Evolutionary conservation across 2,113 vertebrate genomes (phyloP).

Genomic region (Pandion haliaetus): DNA sequence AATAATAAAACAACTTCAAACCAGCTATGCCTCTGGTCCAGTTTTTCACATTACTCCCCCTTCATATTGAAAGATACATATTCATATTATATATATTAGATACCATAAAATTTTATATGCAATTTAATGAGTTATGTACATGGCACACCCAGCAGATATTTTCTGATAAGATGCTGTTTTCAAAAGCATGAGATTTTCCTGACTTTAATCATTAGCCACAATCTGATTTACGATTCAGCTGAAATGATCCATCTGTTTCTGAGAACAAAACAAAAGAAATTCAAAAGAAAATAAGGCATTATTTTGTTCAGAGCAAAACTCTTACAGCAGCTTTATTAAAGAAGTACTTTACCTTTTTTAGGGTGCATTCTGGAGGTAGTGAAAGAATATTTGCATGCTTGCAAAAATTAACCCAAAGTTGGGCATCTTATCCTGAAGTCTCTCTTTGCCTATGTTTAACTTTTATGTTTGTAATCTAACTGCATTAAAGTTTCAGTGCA

Average conservation of each 20-base stretch:
- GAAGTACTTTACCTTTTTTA: not conserved
- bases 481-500: not conserved
- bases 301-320: not conserved
- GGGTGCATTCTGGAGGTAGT: not conserved
- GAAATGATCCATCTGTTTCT: conserved; percentile 26
- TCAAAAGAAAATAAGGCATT: not conserved
- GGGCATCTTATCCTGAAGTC: not conserved
- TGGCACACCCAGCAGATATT: not conserved
- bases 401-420: not conserved
- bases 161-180: not conserved
- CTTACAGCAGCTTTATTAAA: not conserved
- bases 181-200: not conserved
- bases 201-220: not conserved
- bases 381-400: not conserved
- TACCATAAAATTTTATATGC: not conserved
- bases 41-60: not conserved
- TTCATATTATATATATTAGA: not conserved
- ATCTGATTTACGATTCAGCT: conserved; percentile 18
- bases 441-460: not conserved
- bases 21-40: not conserved
- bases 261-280: not conserved
- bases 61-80: not conserved
- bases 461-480: not conserved
- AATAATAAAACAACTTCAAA: not conserved
- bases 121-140: not conserved